phyloP scores from a whole-genome alignment of 2,113 vertebrate genomes.

The Aspidoscelis tigris region DNA sequence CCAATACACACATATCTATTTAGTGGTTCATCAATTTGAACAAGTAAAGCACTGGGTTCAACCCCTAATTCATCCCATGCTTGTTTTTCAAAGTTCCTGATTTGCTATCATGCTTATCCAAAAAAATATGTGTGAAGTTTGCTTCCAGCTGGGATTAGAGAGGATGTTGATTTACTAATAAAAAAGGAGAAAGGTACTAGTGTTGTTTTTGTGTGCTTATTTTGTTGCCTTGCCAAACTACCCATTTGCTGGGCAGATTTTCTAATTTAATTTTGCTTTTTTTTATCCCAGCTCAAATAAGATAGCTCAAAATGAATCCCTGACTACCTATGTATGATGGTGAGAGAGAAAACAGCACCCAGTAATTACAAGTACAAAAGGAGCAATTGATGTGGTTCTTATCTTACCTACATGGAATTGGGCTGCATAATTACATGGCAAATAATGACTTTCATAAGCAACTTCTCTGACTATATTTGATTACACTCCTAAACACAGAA shows the following conservation, averaged over 20 bases:
- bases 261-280: constrained; percentile 44
- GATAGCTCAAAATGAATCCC: constrained; percentile 18
- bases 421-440: constrained; percentile 51
- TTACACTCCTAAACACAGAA: constrained; percentile 32
- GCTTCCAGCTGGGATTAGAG: not conserved
- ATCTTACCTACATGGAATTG: constrained; percentile 53
- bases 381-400: constrained; percentile 39
- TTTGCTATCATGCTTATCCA: not conserved
- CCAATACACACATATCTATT: too few relatives aligned
- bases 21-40: too few relatives aligned
- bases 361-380: constrained; percentile 47
- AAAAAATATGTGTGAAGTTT: constrained; percentile 1
- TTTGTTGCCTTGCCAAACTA: constrained; percentile 33
- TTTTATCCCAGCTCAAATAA: constrained; percentile 24
- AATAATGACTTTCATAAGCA: constrained; percentile 46
- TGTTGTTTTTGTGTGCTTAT: not conserved
- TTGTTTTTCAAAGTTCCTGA: not conserved
- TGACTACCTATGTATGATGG: constrained; percentile 9
- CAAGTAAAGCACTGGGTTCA: too few relatives aligned
- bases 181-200: constrained; percentile 39
- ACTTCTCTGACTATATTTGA: constrained; percentile 1
- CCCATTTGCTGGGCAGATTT: constrained; percentile 31
- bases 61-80: not conserved
- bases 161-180: constrained; percentile 28
- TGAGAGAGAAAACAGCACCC: constrained; percentile 33